Conservation (phyloP, 2,888 invertebrate species). For the Lithophane leautieri region DNA sequence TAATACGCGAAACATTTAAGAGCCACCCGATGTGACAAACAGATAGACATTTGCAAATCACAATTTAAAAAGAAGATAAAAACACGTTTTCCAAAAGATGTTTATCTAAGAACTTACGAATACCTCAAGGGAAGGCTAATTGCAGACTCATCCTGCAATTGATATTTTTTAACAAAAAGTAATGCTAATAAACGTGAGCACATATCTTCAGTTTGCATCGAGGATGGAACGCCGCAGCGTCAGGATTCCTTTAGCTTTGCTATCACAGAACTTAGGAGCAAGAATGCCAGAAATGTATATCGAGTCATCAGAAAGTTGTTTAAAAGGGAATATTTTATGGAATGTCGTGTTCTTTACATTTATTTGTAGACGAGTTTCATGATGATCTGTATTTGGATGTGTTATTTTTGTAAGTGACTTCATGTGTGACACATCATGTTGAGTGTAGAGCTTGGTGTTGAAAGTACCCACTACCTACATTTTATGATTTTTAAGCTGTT, state of each 20-base stretch:
- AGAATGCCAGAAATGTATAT: constrained; percentile 56
- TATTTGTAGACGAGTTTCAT: constrained; percentile 25
- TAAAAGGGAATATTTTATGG: constrained; percentile 53
- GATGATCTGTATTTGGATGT: constrained; percentile 41
- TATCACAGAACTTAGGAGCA: constrained; percentile 40
- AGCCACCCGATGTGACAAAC: constrained; percentile 44
- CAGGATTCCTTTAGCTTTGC: constrained; percentile 53
- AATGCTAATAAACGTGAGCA: constrained; percentile 52
- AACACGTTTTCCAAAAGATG: constrained; percentile 35
- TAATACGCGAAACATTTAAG: constrained; percentile 55
- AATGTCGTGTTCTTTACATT: constrained; percentile 56
- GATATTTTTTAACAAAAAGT: constrained; percentile 63
- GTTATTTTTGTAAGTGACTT: constrained; percentile 55
- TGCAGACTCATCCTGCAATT: constrained; percentile 58
- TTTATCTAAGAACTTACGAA: constrained; percentile 57
- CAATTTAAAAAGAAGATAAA: constrained; percentile 13
- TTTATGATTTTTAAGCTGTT: not conserved
- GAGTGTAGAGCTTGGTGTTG: constrained; percentile 17
- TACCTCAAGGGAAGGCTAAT: constrained; percentile 56
- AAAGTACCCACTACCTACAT: constrained; percentile 4
- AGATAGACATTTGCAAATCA: constrained; percentile 47
- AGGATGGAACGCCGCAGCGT: constrained; percentile 49
- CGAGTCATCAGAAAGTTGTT: constrained; percentile 59
- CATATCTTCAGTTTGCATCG: constrained; percentile 63
- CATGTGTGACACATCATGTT: constrained; percentile 56